These are phyloP conservation scores for Bothrops alternatus DNA, from an alignment of 2,797 vertebrate genomes.

Conservation along the genomic window DNA sequence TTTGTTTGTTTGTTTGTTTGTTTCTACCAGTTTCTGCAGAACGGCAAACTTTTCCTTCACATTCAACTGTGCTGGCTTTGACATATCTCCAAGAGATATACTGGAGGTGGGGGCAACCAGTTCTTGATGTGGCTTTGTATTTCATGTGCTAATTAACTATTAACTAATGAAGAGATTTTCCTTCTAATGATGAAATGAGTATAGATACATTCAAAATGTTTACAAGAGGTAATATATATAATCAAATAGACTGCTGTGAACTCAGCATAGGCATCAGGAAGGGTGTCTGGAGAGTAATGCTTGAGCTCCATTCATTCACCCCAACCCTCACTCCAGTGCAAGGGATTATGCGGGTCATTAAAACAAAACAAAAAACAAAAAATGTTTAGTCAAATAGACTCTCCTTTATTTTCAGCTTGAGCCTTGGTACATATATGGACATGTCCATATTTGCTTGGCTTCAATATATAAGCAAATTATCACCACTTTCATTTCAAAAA, in stretches of 20 bases:
- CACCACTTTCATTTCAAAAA: not conserved
- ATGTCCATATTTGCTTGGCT: not conserved
- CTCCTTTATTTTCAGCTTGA: not conserved
- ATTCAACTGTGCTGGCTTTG: not conserved
- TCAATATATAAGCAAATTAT: not conserved
- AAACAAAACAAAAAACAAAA: not conserved
- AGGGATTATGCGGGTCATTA: not conserved
- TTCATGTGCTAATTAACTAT: constrained; percentile 29
- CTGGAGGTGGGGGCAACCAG: not conserved
- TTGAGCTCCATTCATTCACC: too few relatives aligned
- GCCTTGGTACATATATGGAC: not conserved
- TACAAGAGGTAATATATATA: too few relatives aligned
- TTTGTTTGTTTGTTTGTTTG: not conserved
- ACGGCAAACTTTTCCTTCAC: not conserved
- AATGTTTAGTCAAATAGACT: not conserved
- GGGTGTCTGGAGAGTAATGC: too few relatives aligned
- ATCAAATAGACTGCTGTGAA: too few relatives aligned
- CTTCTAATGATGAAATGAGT: not conserved
- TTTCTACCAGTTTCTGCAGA: not conserved
- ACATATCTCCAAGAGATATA: not conserved
- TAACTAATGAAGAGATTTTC: constrained; percentile 26
- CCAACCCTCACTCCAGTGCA: not conserved
- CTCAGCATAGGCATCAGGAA: too few relatives aligned
- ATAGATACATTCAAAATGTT: not conserved
- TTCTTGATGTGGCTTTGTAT: not conserved